Base-by-base conservation (phyloP, 2,888 invertebrate genomes). In the Lottia gigantea region DNA sequence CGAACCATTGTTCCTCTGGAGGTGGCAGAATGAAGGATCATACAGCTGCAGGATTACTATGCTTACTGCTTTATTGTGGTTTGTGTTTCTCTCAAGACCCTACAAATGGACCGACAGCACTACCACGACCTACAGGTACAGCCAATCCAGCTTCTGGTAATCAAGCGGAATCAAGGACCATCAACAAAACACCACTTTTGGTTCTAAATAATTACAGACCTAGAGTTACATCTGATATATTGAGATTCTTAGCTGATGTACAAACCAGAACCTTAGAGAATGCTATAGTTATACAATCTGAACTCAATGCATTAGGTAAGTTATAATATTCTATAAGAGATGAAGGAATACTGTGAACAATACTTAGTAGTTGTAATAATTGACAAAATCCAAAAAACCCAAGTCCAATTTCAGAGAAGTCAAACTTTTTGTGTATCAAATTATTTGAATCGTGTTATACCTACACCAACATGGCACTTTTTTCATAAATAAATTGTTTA, bases 261-360 rank as follows among this genome's bases (percentile, higher is more conserved):
- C 55, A 55, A 55, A 55, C 55, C 1, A 55, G 55, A 55, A 55
- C 19, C 23, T 55, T 55, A 23, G 55, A 55, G 19, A 55, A 55
- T 55, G 55, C 55, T 55, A 55, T 55, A 23, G 23, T 23, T 55
- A 55, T 55, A 55, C 55, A 55, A 23, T 8, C 55, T 23, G 19
- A 55, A 23, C 23, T 55, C 11, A 55, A 55, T 55, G 8, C 19
- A 15, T 23, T 55, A 55, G 55, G 55, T 55, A 55, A 55, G 55
- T 14, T 40, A 8, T 40, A 1, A 40, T 8, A 40, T 40, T 40
- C 1, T 40, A 40, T 8, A 11, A 11, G 8, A 40, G 11, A 40
- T 11, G 11, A 40, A 40, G 8, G 11, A 40, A 8, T 8, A 11
- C 11, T 4, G 7, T 40, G 7, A 8, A 11, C 11, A 8, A 11